Conservation (phyloP, 2,113 vertebrate genomes). For the Bos indicus region DNA sequence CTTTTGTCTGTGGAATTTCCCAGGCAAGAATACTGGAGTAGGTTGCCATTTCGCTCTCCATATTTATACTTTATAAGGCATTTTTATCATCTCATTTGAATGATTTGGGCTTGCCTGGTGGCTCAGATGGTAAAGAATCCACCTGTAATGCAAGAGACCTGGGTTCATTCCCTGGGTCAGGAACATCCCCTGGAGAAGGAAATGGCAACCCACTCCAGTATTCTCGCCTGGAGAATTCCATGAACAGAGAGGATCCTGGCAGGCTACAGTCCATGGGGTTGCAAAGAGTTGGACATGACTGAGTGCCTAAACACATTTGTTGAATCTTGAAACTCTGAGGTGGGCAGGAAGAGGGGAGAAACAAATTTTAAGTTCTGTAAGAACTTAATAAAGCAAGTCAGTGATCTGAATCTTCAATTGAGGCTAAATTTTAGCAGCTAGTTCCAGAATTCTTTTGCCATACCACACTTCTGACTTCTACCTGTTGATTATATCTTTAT, state of each 20-base stretch:
- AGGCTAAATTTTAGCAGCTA: background rate
- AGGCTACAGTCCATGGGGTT: background rate
- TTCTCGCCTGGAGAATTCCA: background rate
- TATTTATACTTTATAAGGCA: background rate
- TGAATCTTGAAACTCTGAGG: constrained; percentile 4
- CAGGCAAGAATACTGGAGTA: background rate
- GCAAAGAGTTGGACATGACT: background rate
- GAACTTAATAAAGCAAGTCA: background rate
- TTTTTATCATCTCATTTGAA: background rate
- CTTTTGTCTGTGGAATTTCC: background rate
- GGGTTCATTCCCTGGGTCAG: background rate
- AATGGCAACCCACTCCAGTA: background rate
- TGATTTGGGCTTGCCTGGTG: background rate
- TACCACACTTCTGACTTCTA: background rate
- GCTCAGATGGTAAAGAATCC: background rate
- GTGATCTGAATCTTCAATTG: background rate
- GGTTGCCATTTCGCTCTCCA: background rate
- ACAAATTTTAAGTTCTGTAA: background rate
- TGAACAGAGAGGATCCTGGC: background rate
- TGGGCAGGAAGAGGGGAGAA: background rate
- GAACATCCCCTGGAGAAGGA: background rate
- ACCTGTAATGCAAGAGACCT: background rate
- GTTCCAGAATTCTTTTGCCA: background rate
- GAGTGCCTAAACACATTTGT: background rate
- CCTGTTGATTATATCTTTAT: background rate